These are phyloP conservation scores for Drosophila athabasca DNA, from an alignment of 1,140 invertebrate species.

Conservation along the genomic window DNA sequence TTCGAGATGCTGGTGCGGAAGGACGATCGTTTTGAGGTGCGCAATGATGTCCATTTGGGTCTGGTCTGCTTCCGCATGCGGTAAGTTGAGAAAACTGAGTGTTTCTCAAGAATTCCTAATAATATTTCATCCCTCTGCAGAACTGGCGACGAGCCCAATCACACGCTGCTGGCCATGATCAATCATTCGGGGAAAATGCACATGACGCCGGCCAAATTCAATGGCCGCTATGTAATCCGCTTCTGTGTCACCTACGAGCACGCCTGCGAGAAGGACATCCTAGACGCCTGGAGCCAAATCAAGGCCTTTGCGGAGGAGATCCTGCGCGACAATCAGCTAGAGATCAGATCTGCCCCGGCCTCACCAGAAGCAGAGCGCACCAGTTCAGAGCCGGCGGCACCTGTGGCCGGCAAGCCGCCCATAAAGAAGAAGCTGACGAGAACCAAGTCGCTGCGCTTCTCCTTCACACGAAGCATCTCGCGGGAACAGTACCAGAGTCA, in stretches of 20 bases:
- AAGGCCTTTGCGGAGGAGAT: constrained; percentile 88
- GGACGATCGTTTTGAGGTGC: constrained; percentile 92
- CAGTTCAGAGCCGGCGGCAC: constrained; percentile 65
- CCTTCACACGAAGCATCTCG: constrained; percentile 88
- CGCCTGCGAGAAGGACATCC: constrained; percentile 90
- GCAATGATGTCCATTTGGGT: constrained; percentile 91
- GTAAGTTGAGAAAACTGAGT: constrained; percentile 42
- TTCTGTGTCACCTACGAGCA: constrained; percentile 94
- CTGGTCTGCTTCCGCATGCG: constrained; percentile 89
- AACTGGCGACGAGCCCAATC: constrained; percentile 66
- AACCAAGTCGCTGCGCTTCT: constrained; percentile 86
- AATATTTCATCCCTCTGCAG: constrained; percentile 10
- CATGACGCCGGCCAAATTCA: constrained; percentile 94
- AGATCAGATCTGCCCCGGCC: constrained; percentile 63
- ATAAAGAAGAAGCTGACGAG: constrained; percentile 85
- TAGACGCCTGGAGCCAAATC: constrained; percentile 91
- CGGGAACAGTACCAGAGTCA: constrained; percentile 86
- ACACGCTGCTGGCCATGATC: constrained; percentile 89
- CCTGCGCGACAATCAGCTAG: constrained; percentile 83
- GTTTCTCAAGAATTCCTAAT: not conserved
- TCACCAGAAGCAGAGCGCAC: constrained; percentile 70
- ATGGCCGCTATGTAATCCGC: constrained; percentile 90
- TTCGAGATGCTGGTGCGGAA: constrained; percentile 91
- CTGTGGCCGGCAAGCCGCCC: constrained; percentile 84
- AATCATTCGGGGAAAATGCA: constrained; percentile 95